phyloP scores from a whole-genome alignment of 2,888 invertebrate genomes.

The Clepsis dumicolana region DNA sequence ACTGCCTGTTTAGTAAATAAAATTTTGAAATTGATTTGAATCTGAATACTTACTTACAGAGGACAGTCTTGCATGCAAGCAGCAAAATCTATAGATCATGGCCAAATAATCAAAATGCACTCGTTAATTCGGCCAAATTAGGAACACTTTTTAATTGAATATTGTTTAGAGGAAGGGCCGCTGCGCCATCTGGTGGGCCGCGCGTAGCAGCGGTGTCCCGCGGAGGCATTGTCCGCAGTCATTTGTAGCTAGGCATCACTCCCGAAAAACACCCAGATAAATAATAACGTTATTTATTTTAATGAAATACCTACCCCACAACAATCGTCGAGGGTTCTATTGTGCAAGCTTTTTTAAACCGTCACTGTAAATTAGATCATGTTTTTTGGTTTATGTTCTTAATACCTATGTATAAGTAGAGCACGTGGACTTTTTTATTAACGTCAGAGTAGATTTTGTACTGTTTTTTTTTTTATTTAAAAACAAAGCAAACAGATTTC shows the following conservation, averaged over 20 bases:
- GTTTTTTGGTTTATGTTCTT: not conserved
- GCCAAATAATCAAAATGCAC: constrained; percentile 12
- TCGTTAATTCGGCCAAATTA: constrained; percentile 48
- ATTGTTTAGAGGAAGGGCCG: constrained; percentile 61
- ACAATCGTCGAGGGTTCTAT: constrained; percentile 38
- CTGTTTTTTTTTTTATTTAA: too few relatives aligned
- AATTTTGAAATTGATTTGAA: too few relatives aligned
- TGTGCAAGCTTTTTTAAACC: constrained; percentile 21
- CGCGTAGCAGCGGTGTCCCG: constrained; percentile 75
- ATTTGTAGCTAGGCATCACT: constrained; percentile 82
- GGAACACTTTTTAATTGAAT: constrained; percentile 61
- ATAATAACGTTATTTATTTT: constrained; percentile 82
- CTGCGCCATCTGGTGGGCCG: constrained; percentile 76
- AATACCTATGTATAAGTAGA: not conserved
- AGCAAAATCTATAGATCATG: not conserved
- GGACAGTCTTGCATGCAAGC: not conserved
- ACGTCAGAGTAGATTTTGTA: too few relatives aligned
- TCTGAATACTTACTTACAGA: too few relatives aligned
- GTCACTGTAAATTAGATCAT: constrained; percentile 23
- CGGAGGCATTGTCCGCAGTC: constrained; percentile 79
- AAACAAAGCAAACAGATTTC: too few relatives aligned
- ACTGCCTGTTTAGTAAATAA: too few relatives aligned
- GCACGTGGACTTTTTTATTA: too few relatives aligned
- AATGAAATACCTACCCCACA: constrained; percentile 69
- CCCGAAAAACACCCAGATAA: constrained; percentile 77